These are phyloP conservation scores for Ichneumoninae sp. DNA, from an alignment of 2,888 invertebrate genomes.

Conservation along the genomic window DNA sequence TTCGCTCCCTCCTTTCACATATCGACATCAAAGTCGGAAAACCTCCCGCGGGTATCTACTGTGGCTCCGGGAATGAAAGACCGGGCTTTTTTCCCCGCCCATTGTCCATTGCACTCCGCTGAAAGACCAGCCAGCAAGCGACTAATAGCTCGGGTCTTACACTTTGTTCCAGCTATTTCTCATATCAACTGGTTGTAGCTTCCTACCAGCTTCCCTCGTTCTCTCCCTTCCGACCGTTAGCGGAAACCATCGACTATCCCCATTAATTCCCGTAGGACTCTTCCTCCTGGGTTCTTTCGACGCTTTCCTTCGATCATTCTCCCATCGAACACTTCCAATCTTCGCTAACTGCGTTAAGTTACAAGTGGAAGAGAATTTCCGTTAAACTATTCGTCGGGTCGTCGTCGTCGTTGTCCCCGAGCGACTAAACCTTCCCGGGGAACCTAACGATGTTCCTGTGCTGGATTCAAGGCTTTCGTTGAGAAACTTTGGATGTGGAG, in stretches of 20 bases:
- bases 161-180: slow-evolving; percentile 7
- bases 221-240: background rate
- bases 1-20: slow-evolving; percentile 28
- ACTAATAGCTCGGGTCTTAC: slow-evolving; percentile 18
- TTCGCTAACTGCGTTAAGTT: slow-evolving; percentile 67
- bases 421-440: slow-evolving; percentile 38
- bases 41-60: slow-evolving; percentile 3
- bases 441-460: slow-evolving; percentile 54
- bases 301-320: slow-evolving; percentile 35
- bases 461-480: slow-evolving; percentile 19
- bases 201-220: background rate
- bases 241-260: background rate
- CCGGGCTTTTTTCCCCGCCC: background rate
- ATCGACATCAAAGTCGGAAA: slow-evolving; percentile 52
- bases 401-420: slow-evolving; percentile 37
- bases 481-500: slow-evolving; percentile 4
- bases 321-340: slow-evolving; percentile 66
- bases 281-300: slow-evolving; percentile 18
- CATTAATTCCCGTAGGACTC: slow-evolving; percentile 26
- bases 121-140: background rate
- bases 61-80: slow-evolving; percentile 1
- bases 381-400: slow-evolving; percentile 44
- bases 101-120: background rate
- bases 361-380: slow-evolving; percentile 34
- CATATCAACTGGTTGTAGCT: background rate